Evolutionary conservation across 2,797 vertebrate genomes (phyloP).

Genomic region (Champsocephalus esox): DNA sequence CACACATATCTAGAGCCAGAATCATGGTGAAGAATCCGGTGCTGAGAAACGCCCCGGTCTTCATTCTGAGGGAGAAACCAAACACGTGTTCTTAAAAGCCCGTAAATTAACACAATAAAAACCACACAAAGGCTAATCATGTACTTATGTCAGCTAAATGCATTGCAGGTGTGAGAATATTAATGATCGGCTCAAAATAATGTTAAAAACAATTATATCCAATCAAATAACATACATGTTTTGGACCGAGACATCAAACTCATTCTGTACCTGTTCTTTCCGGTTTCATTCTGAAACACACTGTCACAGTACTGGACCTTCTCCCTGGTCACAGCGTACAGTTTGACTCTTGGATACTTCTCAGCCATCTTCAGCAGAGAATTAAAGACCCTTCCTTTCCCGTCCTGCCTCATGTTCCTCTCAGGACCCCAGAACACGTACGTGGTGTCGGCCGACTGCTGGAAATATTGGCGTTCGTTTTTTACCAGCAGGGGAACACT

Average conservation of each 20-base stretch:
- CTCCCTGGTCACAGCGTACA: conserved; percentile 89
- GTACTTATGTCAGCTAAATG: not conserved
- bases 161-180: no score
- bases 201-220: not conserved
- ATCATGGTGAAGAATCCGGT: conserved; percentile 98
- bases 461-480: conserved; percentile 89
- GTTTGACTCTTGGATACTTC: conserved; percentile 81
- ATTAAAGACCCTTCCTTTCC: conserved; percentile 86
- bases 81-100: conserved; percentile 13
- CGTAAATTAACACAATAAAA: conserved; percentile 3
- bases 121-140: not conserved
- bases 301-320: conserved; percentile 90
- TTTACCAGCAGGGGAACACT: conserved; percentile 89
- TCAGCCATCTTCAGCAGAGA: conserved; percentile 80
- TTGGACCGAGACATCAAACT: not conserved
- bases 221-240: not conserved
- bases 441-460: conserved; percentile 82
- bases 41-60: conserved; percentile 95
- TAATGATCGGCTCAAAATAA: no score
- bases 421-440: conserved; percentile 95
- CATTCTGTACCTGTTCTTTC: conserved; percentile 90
- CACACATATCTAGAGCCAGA: conserved; percentile 92
- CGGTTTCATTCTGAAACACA: conserved; percentile 94
- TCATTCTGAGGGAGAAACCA: conserved; percentile 83
- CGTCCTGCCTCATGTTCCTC: conserved; percentile 89